A percentile compares a stretch with the other conserved stretches of the same genome.
Conservation (phyloP, 2,888 invertebrate genomes). For the Apoda limacodes region DNA sequence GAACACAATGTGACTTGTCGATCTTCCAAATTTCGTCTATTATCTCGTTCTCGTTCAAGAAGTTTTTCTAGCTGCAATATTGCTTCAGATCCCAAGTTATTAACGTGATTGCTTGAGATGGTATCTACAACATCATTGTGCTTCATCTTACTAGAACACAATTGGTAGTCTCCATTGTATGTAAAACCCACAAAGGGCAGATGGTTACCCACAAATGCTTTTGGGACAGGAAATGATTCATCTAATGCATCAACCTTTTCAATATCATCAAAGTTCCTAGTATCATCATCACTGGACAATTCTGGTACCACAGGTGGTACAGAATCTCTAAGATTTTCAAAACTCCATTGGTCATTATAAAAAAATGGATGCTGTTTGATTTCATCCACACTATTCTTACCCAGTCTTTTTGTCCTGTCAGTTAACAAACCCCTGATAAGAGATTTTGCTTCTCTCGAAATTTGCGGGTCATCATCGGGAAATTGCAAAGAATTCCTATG, state of each 20-base stretch:
- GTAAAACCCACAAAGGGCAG: slow-evolving; percentile 99
- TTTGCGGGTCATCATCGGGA: slow-evolving; percentile 94
- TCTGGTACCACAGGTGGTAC: slow-evolving; percentile 98
- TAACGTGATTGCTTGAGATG: slow-evolving; percentile 71
- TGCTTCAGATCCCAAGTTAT: slow-evolving; percentile 71
- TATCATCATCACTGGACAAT: slow-evolving; percentile 95
- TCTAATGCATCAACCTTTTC: slow-evolving; percentile 94
- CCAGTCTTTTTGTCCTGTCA: slow-evolving; percentile 89
- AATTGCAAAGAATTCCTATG: slow-evolving; percentile 96
- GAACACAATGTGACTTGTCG: slow-evolving; percentile 78
- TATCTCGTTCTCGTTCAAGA: slow-evolving; percentile 79
- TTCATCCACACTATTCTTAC: slow-evolving; percentile 92
- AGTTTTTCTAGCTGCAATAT: slow-evolving; percentile 79
- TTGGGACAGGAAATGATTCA: slow-evolving; percentile 95
- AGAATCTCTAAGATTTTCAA: slow-evolving; percentile 93
- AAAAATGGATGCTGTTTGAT: slow-evolving; percentile 97
- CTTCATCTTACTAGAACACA: slow-evolving; percentile 66
- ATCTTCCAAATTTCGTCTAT: slow-evolving; percentile 79
- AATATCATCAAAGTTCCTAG: slow-evolving; percentile 98
- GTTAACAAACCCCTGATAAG: slow-evolving; percentile 95
- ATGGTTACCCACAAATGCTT: slow-evolving; percentile 98
- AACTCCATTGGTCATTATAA: slow-evolving; percentile 97
- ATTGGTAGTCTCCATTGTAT: slow-evolving; percentile 93
- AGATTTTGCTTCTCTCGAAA: slow-evolving; percentile 87
- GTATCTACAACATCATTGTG: slow-evolving; percentile 73